Evolutionary conservation across 2,113 vertebrate genomes (phyloP).

Genomic region (Albula goreensis): DNA sequence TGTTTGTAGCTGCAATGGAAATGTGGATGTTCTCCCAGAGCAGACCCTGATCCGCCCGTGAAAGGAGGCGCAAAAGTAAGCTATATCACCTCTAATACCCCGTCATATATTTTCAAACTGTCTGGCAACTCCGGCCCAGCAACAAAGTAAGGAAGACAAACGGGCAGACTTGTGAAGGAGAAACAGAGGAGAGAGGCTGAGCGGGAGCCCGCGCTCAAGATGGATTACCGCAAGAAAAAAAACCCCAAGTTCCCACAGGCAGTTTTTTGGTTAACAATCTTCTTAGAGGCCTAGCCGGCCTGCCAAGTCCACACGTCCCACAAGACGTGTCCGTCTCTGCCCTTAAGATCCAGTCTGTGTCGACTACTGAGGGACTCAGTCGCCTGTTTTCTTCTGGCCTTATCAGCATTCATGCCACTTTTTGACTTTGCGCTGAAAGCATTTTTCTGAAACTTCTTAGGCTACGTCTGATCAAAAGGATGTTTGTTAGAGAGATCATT

Average conservation of each 20-base stretch:
- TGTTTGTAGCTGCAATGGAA: too few relatives aligned
- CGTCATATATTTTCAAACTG: constrained; percentile 1
- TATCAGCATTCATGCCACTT: constrained; percentile 42
- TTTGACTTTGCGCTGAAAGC: constrained; percentile 51
- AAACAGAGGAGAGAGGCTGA: constrained; percentile 39
- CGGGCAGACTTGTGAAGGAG: constrained; percentile 1
- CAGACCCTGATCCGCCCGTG: not conserved
- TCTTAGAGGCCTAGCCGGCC: constrained; percentile 43
- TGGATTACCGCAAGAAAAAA: constrained; percentile 58
- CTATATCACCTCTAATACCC: not conserved
- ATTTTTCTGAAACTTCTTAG: constrained; percentile 40
- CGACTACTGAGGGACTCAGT: constrained; percentile 26
- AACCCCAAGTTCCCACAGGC: constrained; percentile 48
- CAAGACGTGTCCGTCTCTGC: constrained; percentile 50
- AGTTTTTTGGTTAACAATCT: constrained; percentile 51
- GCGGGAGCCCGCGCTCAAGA: constrained; percentile 59
- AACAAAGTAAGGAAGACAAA: constrained; percentile 38
- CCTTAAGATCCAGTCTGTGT: constrained; percentile 43
- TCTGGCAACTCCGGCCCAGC: constrained; percentile 40
- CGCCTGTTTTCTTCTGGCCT: constrained; percentile 20
- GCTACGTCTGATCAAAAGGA: constrained; percentile 40
- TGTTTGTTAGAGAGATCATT: constrained; percentile 46
- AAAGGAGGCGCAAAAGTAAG: not conserved
- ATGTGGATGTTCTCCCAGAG: too few relatives aligned
- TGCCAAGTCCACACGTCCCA: constrained; percentile 52